Base-by-base conservation (phyloP, 2,888 invertebrate species). In the Tryphoninae sp. region DNA sequence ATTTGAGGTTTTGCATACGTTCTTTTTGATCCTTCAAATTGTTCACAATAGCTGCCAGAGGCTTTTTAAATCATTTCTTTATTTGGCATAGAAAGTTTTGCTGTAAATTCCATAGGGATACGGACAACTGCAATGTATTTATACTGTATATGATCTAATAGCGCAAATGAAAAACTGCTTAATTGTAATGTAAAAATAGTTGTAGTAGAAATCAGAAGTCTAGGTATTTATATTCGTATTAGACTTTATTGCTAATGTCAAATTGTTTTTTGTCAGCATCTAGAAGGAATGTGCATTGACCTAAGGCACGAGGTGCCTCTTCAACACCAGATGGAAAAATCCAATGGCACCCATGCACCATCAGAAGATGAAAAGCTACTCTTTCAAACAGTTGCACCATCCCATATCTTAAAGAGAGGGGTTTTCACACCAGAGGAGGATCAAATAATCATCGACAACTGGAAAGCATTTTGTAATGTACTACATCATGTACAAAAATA, bases 391-490 rank as follows among this genome's bases (percentile, higher is more conserved):
- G 71, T 86, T 42, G 45, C 22, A 22, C 72, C 61, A 1, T 11
- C 22, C 16, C n/a, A 53, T 8, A 16, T 64, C 2, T 59, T 88
- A 1, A 89, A 74, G 59, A 86, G 40, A 51, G 89, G 89, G 2
- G 2, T 11, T 1, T 89, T 83, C 59, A 13, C 68, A 51, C 9
- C 81, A 2, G 49, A 77, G 1, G 89, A 89, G 67, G 89, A 90
- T 64, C 11, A 83, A 6, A 85, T 73, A 62, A 89, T 89, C 4
- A 45, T 49, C 3, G 11, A 33, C 0, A 89, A 89, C 62, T 89
- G 89, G 89, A 84, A 84, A 72, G 53, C 69, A 58, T 89, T 89
- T 82, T 89, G 89, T 55, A 78, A 87, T 83, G 89, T 89, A 49
- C 58, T 49, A 0, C n/a, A 26, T 51, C 55, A 3, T 7, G 42